These are phyloP conservation scores for Solea solea DNA, from an alignment of 2,113 vertebrate species.

Conservation along the genomic window DNA sequence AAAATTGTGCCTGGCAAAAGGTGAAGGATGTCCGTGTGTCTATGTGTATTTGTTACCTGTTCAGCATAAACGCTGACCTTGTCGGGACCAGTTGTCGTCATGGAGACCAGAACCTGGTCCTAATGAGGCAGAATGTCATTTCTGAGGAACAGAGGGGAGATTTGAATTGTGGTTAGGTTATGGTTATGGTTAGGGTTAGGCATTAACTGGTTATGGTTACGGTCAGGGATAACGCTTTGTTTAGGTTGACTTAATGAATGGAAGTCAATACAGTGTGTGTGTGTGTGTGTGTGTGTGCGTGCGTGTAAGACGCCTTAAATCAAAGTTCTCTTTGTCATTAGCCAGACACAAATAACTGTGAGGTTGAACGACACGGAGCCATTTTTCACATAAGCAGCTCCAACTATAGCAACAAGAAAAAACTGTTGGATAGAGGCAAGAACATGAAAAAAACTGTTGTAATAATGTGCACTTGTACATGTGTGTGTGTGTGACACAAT, in stretches of 20 bases:
- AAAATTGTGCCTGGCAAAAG: not conserved
- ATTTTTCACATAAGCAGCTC: not conserved
- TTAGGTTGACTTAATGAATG: too few relatives aligned
- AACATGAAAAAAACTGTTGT: not conserved
- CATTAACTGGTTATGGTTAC: too few relatives aligned
- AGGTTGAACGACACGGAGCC: slow-evolving; percentile 17
- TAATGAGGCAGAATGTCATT: too few relatives aligned
- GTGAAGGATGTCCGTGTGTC: not conserved
- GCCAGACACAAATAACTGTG: slow-evolving; percentile 9
- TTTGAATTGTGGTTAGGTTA: too few relatives aligned
- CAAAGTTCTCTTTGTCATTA: slow-evolving; percentile 15
- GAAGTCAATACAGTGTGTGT: too few relatives aligned
- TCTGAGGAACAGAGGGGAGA: too few relatives aligned
- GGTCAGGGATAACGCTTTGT: too few relatives aligned
- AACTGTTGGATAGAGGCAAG: slow-evolving; percentile 7
- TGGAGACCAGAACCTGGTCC: too few relatives aligned
- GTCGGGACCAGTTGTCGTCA: too few relatives aligned
- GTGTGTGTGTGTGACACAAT: not conserved
- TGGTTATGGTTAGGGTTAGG: too few relatives aligned
- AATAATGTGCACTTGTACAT: not conserved
- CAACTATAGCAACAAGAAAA: slow-evolving; percentile 11
- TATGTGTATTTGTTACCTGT: not conserved
- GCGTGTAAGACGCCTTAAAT: not conserved
- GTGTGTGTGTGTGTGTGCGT: too few relatives aligned
- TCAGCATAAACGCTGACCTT: too few relatives aligned